These are phyloP conservation scores for Cyanocitta stelleri DNA, from an alignment of 2,113 vertebrate species.

Conservation along the genomic window DNA sequence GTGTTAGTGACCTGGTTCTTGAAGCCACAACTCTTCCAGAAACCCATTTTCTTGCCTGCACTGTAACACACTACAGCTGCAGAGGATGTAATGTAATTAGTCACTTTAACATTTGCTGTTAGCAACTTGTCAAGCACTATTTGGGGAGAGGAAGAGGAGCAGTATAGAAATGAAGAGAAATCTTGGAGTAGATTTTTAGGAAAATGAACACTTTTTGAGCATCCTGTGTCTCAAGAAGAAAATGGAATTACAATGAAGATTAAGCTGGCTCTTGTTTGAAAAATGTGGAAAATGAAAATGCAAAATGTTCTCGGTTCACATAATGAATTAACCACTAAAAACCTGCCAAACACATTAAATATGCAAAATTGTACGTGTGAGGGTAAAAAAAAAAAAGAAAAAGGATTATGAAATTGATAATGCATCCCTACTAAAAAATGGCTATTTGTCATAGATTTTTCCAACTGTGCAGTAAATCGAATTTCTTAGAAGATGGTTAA, in stretches of 20 bases:
- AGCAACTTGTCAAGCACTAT: neutral
- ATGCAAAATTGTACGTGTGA: neutral
- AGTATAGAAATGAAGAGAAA: neutral
- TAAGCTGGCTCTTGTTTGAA: neutral
- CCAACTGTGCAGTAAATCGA: neutral
- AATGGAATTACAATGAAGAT: neutral
- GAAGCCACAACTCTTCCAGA: neutral
- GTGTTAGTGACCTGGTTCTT: neutral
- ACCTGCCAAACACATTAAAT: neutral
- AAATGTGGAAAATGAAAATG: neutral
- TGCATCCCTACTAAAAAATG: neutral
- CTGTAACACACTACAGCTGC: neutral
- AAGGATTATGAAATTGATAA: neutral
- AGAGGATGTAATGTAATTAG: neutral
- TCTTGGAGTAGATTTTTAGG: neutral
- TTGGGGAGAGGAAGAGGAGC: neutral
- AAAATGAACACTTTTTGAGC: neutral
- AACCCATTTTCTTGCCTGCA: neutral
- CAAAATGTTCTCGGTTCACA: neutral
- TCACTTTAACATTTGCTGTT: conserved; percentile 22
- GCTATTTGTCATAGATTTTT: neutral
- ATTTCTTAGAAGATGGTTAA: neutral
- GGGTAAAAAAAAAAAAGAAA: neutral
- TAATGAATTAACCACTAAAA: neutral
- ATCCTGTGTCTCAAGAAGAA: neutral